Base-by-base conservation (phyloP, 2,888 invertebrate species). In the Brassicogethes aeneus region DNA sequence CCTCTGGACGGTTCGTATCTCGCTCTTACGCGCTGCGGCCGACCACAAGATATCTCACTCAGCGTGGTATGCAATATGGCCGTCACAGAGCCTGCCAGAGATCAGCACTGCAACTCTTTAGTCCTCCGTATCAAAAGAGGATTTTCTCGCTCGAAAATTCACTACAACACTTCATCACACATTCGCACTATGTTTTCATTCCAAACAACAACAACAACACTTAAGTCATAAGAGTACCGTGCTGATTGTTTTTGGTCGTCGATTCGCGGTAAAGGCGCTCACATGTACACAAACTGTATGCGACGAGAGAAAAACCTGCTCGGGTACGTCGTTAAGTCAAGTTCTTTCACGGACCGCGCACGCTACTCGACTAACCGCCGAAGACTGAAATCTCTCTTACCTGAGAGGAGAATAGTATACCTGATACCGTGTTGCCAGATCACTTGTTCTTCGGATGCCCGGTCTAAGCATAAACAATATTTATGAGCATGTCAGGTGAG, bases 31-130 rank as follows among this genome's bases (percentile, higher is more conserved):
- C 54, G 48, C 52, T 40, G 40, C 41, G 42, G 46, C 39, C 39
- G 46, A 44, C 46, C 47, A 41, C 48, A 42, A 41, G 37, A 41
- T 57, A 55, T 61, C 64, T 60, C 61, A 46, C 59, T 67, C 64
- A 50, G 56, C 56, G 61, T 67, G 69, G 69, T 69, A 69, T 69
- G 68, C 69, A 68, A 68, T 66, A 69, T 69, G 69, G 69, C 69
- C 66, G 69, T 52, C 53, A 53, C n/a, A n/a, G 54, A 54, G 55
- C 32, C n/a, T n/a, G n/a, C n/a, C 3, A 13, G 50, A 49, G 47
- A 53, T 46, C 49, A 46, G 51, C 51, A 54, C 57, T 59, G 61
- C 59, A 58, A 56, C 56, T 58, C 47, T 54, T 45, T 51, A 48
- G 46, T 44, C 48, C 52, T 50, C n/a, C 51, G 8, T 42, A 53